A percentile compares a stretch with the other conserved stretches of the same genome.
Conservation (phyloP, 2,797 vertebrate genomes). For the Tragopan temminckii region DNA sequence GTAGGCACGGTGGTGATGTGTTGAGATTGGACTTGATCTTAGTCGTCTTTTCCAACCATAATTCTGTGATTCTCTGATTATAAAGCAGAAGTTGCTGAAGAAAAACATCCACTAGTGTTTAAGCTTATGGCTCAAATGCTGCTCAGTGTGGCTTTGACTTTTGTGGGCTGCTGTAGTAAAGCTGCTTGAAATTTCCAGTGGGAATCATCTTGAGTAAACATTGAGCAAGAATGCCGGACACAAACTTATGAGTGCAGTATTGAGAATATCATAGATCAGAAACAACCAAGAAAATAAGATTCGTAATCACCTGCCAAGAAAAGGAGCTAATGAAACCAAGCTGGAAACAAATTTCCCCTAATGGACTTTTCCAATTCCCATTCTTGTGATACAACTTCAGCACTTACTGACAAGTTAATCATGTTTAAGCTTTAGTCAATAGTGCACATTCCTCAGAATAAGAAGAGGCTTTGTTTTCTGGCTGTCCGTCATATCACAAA, state of each 20-base stretch:
- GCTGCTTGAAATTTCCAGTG: not conserved
- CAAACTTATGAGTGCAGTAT: not conserved
- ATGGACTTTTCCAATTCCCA: not conserved
- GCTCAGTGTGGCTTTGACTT: not conserved
- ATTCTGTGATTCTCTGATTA: not conserved
- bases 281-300: not conserved
- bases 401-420: not conserved
- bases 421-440: not conserved
- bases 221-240: not conserved
- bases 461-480: not conserved
- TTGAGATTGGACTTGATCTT: too few relatives aligned
- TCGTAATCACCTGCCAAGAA: not conserved
- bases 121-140: not conserved
- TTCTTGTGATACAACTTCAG: not conserved
- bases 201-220: not conserved
- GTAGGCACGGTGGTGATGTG: too few relatives aligned
- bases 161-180: not conserved
- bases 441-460: not conserved
- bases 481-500: not conserved
- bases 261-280: not conserved
- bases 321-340: not conserved
- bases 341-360: not conserved
- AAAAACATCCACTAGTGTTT: fast-evolving
- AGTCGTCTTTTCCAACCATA: too few relatives aligned
- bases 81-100: not conserved